Evolutionary conservation across 2,888 invertebrate species (phyloP).

Genomic region (Megaustenia siamemsis): DNA sequence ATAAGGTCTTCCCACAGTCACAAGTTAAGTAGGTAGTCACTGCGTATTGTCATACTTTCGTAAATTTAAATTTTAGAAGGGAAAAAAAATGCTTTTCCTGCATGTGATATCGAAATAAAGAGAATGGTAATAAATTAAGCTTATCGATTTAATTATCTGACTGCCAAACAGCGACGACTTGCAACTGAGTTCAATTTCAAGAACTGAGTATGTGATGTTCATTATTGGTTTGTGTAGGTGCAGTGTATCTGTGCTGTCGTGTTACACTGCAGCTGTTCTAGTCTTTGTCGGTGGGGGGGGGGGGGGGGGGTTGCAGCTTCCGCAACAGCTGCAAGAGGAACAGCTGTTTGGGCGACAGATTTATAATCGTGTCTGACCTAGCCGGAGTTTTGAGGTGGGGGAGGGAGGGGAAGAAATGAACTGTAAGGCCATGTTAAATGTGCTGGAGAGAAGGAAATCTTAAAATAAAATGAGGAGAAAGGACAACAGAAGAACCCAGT

Average conservation of each 20-base stretch:
- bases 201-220: too few species aligned
- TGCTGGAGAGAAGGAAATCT: background rate
- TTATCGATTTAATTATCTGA: background rate
- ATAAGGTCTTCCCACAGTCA: too few species aligned
- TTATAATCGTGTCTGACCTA: background rate
- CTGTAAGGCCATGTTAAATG: background rate
- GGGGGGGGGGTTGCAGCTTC: background rate
- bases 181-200: background rate
- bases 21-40: too few species aligned
- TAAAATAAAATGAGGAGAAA: background rate
- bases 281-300: too few species aligned
- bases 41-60: too few species aligned
- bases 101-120: too few species aligned
- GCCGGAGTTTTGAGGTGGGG: background rate
- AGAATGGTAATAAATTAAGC: too few species aligned
- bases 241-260: too few species aligned
- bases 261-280: too few species aligned
- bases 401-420: constrained; percentile 8
- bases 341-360: constrained; percentile 2
- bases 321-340: background rate
- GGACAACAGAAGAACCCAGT: constrained; percentile 12
- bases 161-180: background rate
- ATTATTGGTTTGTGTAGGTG: too few species aligned
- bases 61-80: too few species aligned
- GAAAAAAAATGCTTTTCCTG: too few species aligned